Base-by-base conservation (phyloP, 2,113 vertebrate genomes). In the Sander lucioperca region DNA sequence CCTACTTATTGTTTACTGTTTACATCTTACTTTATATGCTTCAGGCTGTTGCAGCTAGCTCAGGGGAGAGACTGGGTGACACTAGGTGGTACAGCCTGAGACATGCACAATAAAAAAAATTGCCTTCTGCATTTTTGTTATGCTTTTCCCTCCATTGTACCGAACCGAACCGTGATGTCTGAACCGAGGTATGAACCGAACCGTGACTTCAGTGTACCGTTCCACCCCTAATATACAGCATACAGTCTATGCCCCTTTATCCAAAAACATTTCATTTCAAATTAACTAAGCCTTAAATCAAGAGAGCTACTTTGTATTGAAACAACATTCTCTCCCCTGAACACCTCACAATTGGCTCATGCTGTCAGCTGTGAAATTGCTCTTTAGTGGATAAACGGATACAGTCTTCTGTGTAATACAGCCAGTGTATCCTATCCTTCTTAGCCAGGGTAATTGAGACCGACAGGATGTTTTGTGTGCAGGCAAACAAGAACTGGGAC, bases 301-400 rank as follows among this genome's bases (percentile, higher is more conserved):
- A 14, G 57, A 45, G 59, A 59, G 48, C 64, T 64, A 14, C 62
- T 88, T 83, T 50, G 66, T 70, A 58, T 67, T 81, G 19, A 81
- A 77, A 53, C 74, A 33, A 47, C 72, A 14, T 33, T 51, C 13
- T 72, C 27, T 66, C 47, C 80, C 77, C 59, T 47, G 23, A 79
- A 77, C 74, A 59, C 64, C 61, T 81, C 63, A 47, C 71, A 86
- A 82, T 90, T 86, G 85, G 67, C 80, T 80, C 27, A 25, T 12
- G 48, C 86, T 75, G 84, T 82, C 82, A 88, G 45, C 74, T 76
- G 83, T 87, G 85, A 91, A 91, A 88, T 89, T 82, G 74, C 74
- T 71, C 74, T 77, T 77, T 79, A 79, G 75, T 75, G 77, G 70
- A 77, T 79, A 76, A 82, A 84, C 6, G 43, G 80, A 63, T 80